These are phyloP conservation scores for Drosophila arizonae DNA, from an alignment of 1,140 invertebrate genomes.

Conservation along the genomic window DNA sequence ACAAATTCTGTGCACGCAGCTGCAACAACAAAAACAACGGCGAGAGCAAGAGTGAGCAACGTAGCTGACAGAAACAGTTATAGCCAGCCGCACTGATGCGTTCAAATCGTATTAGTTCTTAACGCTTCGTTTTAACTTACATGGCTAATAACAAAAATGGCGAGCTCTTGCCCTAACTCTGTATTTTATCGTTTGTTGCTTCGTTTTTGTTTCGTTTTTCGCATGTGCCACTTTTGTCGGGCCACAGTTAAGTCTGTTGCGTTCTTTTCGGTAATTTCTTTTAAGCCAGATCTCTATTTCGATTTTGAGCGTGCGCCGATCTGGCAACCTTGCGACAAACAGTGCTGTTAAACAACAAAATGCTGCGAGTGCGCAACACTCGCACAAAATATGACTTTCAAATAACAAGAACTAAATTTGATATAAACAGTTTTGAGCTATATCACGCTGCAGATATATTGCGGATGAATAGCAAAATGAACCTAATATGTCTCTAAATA, in stretches of 20 bases:
- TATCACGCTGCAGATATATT: no score
- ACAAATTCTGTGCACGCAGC: conserved; percentile 72
- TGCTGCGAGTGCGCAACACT: background rate
- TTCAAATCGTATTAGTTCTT: conserved; percentile 37
- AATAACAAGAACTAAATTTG: background rate
- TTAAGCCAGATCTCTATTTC: conserved; percentile 25
- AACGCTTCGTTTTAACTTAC: conserved; percentile 6
- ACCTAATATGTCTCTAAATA: no score
- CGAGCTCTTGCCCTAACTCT: background rate
- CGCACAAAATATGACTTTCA: no score
- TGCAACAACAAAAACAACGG: conserved; percentile 32
- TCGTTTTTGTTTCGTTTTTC: background rate
- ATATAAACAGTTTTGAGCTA: conserved; percentile 1
- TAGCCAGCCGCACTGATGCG: conserved; percentile 30
- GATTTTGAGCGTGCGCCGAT: background rate
- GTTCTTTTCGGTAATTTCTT: conserved; percentile 19
- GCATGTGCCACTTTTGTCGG: conserved; percentile 3
- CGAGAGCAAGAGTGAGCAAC: conserved; percentile 3
- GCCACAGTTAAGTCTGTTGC: conserved; percentile 12
- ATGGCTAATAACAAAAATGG: background rate
- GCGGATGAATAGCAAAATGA: no score
- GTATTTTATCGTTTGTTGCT: background rate
- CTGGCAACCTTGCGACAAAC: conserved; percentile 5
- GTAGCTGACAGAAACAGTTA: conserved; percentile 4
- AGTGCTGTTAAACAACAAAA: conserved; percentile 2